Percentiles rank a stretch among this genome's conserved stretches.
phyloP scores from a whole-genome alignment of 2,888 invertebrate genomes.

The Cataglyphis albicans region DNA sequence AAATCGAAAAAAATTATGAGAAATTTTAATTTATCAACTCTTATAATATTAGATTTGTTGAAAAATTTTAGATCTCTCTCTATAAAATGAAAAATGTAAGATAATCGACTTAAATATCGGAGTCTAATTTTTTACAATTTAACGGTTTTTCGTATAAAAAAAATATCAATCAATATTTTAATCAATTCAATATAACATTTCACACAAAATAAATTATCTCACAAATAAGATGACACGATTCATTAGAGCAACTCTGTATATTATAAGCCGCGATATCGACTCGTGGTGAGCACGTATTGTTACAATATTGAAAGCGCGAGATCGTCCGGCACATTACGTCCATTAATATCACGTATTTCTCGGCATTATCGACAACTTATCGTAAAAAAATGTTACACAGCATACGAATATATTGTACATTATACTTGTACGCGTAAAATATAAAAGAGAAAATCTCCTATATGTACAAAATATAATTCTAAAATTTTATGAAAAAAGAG shows the following conservation, averaged over 20 bases:
- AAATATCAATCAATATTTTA: conserved; percentile 14
- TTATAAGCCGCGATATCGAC: background rate
- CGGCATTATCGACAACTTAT: conserved; percentile 54
- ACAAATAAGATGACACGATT: background rate
- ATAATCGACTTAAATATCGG: background rate
- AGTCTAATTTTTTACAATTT: background rate
- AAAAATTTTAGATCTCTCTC: background rate
- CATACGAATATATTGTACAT: background rate
- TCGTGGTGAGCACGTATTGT: background rate
- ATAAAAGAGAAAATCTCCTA: background rate
- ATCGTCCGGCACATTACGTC: conserved; percentile 47
- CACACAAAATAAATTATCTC: background rate
- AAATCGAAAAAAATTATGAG: background rate
- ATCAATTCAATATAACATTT: conserved; percentile 1
- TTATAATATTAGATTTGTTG: background rate
- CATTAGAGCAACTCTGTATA: conserved; percentile 1
- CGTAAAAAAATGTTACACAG: conserved; percentile 23
- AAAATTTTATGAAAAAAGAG: conserved; percentile 6
- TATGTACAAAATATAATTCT: conserved; percentile 34
- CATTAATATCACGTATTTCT: conserved; percentile 50
- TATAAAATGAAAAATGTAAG: conserved; percentile 14
- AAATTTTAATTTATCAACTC: background rate
- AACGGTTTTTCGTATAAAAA: background rate
- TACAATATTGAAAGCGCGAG: conserved; percentile 40
- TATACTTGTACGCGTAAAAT: conserved; percentile 18